Conservation (phyloP, 2,797 vertebrate genomes). For the Mergus octosetaceus region DNA sequence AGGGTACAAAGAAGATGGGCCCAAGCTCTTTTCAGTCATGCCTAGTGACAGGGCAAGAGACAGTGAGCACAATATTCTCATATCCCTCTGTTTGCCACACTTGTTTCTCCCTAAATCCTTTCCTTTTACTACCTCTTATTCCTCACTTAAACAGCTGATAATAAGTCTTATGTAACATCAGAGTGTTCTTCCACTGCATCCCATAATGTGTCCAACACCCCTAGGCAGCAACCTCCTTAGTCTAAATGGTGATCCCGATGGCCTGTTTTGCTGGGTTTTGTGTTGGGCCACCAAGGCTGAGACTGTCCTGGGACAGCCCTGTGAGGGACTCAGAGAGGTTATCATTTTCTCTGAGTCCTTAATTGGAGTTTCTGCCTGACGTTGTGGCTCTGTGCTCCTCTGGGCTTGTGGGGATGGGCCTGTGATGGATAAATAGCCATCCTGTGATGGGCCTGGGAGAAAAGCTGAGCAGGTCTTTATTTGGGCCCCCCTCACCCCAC, state of each 20-base stretch:
- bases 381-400: not conserved
- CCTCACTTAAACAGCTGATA: not conserved
- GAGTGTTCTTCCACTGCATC: not conserved
- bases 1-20: not conserved
- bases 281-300: not conserved
- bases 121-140: not conserved
- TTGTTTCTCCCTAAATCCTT: not conserved
- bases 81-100: not conserved
- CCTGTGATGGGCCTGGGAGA: not conserved
- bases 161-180: not conserved
- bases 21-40: not conserved
- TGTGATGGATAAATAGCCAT: not conserved
- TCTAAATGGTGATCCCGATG: not conserved
- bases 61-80: not conserved
- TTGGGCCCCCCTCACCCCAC: not conserved
- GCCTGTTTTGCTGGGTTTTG: not conserved
- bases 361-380: not conserved
- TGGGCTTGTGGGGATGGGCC: not conserved
- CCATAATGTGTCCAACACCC: not conserved
- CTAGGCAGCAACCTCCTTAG: not conserved
- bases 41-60: not conserved
- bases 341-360: not conserved
- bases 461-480: not conserved
- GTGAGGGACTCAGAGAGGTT: not conserved
- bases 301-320: not conserved